Percentiles rank a stretch among this genome's conserved stretches.
These are phyloP conservation scores for Cochlearius cochlearius DNA, from an alignment of 2,113 vertebrate species.

Conservation along the genomic window DNA sequence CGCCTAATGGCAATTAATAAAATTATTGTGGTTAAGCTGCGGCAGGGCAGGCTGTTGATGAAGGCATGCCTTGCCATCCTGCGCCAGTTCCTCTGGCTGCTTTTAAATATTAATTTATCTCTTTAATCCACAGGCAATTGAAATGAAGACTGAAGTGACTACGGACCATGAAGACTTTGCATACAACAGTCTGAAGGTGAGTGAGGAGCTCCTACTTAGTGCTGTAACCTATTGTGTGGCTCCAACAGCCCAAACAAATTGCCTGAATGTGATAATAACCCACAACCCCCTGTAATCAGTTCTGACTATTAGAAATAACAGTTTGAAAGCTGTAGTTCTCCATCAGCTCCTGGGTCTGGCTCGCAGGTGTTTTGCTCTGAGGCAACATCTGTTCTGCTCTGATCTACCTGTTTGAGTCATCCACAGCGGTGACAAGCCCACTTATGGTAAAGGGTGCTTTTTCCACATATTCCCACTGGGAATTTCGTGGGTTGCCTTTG, in stretches of 20 bases:
- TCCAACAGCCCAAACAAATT: neutral
- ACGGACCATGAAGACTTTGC: conserved; percentile 81
- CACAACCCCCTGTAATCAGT: neutral
- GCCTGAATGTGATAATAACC: accelerated
- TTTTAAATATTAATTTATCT: neutral
- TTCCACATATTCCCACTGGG: neutral
- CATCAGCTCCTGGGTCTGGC: neutral
- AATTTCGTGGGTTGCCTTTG: neutral
- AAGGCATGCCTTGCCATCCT: neutral
- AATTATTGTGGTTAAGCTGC: neutral
- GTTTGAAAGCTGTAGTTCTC: neutral
- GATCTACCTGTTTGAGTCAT: neutral
- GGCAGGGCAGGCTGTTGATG: neutral
- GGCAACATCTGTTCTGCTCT: neutral
- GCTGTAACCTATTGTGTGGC: neutral
- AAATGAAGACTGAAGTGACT: conserved; percentile 66
- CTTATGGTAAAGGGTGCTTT: neutral
- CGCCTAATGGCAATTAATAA: neutral
- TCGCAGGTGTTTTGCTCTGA: neutral
- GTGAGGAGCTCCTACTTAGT: neutral
- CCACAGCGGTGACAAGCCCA: neutral
- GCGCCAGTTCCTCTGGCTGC: neutral
- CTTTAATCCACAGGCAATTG: conserved; percentile 69
- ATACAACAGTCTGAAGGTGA: conserved; percentile 94
- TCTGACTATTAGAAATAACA: neutral